Base-by-base conservation (phyloP, 2,113 vertebrate genomes). In the Elaphurus davidianus region DNA sequence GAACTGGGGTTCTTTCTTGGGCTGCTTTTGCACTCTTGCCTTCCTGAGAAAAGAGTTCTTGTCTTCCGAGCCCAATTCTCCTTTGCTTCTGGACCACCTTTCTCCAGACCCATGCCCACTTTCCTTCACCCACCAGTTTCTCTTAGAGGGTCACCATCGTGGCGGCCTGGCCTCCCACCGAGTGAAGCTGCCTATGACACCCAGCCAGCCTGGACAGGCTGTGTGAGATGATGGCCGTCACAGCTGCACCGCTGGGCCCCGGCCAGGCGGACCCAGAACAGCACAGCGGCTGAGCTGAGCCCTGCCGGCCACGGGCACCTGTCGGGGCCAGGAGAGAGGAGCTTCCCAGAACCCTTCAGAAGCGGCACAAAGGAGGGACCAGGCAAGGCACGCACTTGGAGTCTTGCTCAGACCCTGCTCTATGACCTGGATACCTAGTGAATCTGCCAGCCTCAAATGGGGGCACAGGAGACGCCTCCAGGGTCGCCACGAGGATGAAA, bases 371-470 rank as follows among this genome's bases (percentile, higher is more conserved):
- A 43, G 45, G 6, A 52, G 47, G 43, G 27, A 40, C 33, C 23
- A 23, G 57, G 55, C 27, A 8, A 23, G 19, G 14, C 0, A 0
- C 57, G 21, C 36, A 1, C 45, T 10, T 4, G 1, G 25, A 59
- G 43, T 11, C 45, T 23, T 36, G 11, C 40, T 81, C 47, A 3
- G 28, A 23, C 12, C 40, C n/a, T 47, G 36, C 25, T 27, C 30
- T 6, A 10, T 1, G 79, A 55, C 12, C 64, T 67, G 64, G n/a
- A 11, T 21, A 36, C n/a, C n/a, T 36, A 33, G 64, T 71, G 21
- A 36, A 36, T 21, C 9, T 36, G n/a, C 67, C 33, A 12, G 28
- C 64, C 79, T 43, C 2, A 0, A 27, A 3, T 3, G 4, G 47
- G 93, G 14, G 25, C 5, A 19, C 11, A 17, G 16, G 2, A 14